A percentile compares a stretch with the other conserved stretches of the same genome.
Evolutionary conservation across 2,113 vertebrate species (phyloP).

Genomic region (Drymodes brunneopygia): DNA sequence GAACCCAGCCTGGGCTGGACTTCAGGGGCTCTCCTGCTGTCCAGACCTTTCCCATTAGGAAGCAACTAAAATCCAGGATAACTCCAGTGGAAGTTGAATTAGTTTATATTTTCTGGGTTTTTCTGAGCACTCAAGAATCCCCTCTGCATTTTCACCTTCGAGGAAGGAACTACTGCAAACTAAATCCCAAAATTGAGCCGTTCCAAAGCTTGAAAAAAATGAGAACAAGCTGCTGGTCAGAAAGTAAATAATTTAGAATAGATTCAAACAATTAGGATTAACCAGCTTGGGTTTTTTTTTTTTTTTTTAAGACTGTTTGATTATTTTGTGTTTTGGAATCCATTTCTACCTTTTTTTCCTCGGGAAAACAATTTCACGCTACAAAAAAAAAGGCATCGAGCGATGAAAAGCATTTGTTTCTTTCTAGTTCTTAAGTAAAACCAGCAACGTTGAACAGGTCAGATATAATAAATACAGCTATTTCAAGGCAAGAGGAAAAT

Average conservation of each 20-base stretch:
- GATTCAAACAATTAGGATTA: slow-evolving; percentile 63
- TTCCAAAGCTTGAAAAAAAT: neutral
- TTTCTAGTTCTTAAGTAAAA: slow-evolving; percentile 48
- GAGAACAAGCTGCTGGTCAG: slow-evolving; percentile 56
- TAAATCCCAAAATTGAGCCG: neutral
- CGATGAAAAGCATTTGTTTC: slow-evolving; percentile 38
- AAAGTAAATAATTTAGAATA: slow-evolving; percentile 62
- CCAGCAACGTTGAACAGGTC: slow-evolving; percentile 42
- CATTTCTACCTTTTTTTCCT: slow-evolving; percentile 25
- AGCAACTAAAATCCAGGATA: neutral
- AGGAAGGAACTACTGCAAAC: neutral
- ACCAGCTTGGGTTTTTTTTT: neutral
- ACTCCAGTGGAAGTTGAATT: neutral
- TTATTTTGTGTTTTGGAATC: slow-evolving; percentile 32
- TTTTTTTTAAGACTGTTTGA: neutral
- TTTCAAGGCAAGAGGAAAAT: slow-evolving; percentile 62
- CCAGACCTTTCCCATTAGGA: neutral
- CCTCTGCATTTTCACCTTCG: neutral
- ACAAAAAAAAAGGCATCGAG: slow-evolving; percentile 6
- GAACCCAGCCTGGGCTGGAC: neutral
- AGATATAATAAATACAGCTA: slow-evolving; percentile 59
- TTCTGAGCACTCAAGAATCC: neutral
- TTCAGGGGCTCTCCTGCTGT: neutral
- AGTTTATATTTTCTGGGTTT: neutral
- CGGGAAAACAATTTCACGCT: slow-evolving; percentile 38